Conservation (phyloP, 2,888 invertebrate species). For the Boloria selene region DNA sequence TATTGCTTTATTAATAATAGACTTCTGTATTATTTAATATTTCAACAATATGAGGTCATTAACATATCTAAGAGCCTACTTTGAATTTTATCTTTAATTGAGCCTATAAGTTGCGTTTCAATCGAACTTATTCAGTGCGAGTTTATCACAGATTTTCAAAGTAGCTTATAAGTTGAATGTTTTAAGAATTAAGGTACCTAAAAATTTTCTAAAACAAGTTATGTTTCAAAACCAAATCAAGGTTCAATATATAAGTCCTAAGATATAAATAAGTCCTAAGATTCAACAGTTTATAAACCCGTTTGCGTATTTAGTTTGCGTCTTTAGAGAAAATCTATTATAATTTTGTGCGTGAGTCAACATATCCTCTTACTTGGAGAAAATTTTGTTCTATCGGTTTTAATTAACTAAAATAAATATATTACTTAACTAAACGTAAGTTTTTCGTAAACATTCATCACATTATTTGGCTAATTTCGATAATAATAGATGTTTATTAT, state of each 20-base stretch:
- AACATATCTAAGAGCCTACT: slow-evolving; percentile 14
- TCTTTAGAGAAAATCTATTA: not conserved
- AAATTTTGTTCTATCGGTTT: not conserved
- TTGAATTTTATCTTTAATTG: slow-evolving; percentile 18
- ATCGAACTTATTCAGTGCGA: slow-evolving; percentile 11
- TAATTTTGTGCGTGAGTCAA: slow-evolving; percentile 7
- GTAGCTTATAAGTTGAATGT: not conserved
- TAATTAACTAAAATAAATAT: not conserved
- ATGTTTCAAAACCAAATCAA: no score
- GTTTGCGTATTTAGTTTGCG: no score
- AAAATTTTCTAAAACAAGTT: no score
- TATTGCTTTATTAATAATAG: not conserved
- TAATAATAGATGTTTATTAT: no score
- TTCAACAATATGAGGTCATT: slow-evolving; percentile 6
- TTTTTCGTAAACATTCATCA: no score
- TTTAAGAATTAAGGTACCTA: not conserved
- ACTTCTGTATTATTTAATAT: slow-evolving; percentile 3
- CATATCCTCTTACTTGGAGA: not conserved
- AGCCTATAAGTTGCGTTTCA: slow-evolving; percentile 14
- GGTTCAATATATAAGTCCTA: no score
- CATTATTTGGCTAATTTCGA: no score
- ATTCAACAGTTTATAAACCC: no score
- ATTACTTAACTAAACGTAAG: slow-evolving; percentile 1
- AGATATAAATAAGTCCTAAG: no score
- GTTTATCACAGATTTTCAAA: slow-evolving; percentile 17